Percentiles rank a stretch among this genome's conserved stretches.
Evolutionary conservation across 2,888 invertebrate species (phyloP).

Genomic region (Yponomeuta plumbellus): DNA sequence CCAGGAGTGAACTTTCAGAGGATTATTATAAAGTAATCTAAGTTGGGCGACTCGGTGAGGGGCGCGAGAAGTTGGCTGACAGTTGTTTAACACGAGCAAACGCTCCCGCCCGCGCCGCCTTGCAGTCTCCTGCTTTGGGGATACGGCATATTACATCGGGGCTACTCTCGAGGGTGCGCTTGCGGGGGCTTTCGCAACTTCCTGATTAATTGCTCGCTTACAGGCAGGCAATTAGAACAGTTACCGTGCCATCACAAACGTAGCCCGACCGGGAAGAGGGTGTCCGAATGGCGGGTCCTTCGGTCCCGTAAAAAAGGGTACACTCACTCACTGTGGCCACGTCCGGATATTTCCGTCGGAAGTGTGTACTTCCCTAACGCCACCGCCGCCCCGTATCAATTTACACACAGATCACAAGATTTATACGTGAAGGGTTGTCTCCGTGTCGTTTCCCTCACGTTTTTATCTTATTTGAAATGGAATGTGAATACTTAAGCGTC

Average conservation of each 20-base stretch:
- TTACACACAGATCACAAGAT: slow-evolving; percentile 20
- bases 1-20: slow-evolving; percentile 55
- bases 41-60: slow-evolving; percentile 59
- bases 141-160: slow-evolving; percentile 47
- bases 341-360: slow-evolving; percentile 17
- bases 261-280: background rate
- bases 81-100: slow-evolving; percentile 62
- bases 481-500: slow-evolving; percentile 5
- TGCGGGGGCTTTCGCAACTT: slow-evolving; percentile 44
- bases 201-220: slow-evolving; percentile 41
- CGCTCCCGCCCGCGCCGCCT: slow-evolving; percentile 33
- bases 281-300: background rate
- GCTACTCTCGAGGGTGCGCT: slow-evolving; percentile 46
- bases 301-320: slow-evolving; percentile 16
- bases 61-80: slow-evolving; percentile 48
- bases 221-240: slow-evolving; percentile 16
- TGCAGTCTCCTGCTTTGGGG: slow-evolving; percentile 26
- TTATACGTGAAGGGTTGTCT: slow-evolving; percentile 20
- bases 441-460: slow-evolving; percentile 14
- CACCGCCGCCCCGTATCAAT: slow-evolving; percentile 18
- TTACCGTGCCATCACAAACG: slow-evolving; percentile 12
- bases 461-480: slow-evolving; percentile 10
- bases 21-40: slow-evolving; percentile 73
- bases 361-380: slow-evolving; percentile 17
- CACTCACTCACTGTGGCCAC: background rate